Percentiles rank a stretch among this genome's conserved stretches.
Evolutionary conservation across 2,888 invertebrate genomes (phyloP).

Genomic region (Drosophila imparisetae): DNA sequence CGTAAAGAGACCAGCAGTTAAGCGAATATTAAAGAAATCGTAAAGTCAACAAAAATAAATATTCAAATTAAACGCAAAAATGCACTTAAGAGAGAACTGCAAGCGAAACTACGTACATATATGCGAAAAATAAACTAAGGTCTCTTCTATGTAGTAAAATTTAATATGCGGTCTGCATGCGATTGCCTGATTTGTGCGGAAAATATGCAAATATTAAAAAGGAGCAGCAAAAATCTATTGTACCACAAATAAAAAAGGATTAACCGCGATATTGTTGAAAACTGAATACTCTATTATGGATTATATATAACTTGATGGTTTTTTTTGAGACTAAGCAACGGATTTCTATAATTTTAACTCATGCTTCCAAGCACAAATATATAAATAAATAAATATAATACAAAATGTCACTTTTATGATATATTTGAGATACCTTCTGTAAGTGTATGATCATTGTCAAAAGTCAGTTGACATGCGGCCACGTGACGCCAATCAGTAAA

Average conservation of each 20-base stretch:
- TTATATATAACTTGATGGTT: background rate
- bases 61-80: constrained; percentile 17
- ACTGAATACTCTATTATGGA: background rate
- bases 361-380: background rate
- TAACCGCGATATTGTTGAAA: background rate
- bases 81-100: constrained; percentile 37
- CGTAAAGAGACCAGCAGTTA: constrained; percentile 31
- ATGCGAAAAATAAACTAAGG: constrained; percentile 15
- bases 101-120: constrained; percentile 22
- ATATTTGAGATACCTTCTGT: background rate
- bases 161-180: constrained; percentile 60
- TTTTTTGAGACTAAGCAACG: background rate
- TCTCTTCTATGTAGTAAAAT: constrained; percentile 13
- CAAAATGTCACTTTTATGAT: background rate
- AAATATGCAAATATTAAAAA: constrained; percentile 64
- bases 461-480: constrained; percentile 24
- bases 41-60: constrained; percentile 17
- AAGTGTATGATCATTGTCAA: constrained; percentile 17
- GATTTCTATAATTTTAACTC: background rate
- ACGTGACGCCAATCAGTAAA: constrained; percentile 36
- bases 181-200: constrained; percentile 54
- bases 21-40: constrained; percentile 21
- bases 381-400: background rate
- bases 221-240: constrained; percentile 30
- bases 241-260: constrained; percentile 7